Percentiles rank a stretch among this genome's conserved stretches.
These are phyloP conservation scores for Neelides folsomi DNA, from an alignment of 2,888 invertebrate species.

Conservation along the genomic window DNA sequence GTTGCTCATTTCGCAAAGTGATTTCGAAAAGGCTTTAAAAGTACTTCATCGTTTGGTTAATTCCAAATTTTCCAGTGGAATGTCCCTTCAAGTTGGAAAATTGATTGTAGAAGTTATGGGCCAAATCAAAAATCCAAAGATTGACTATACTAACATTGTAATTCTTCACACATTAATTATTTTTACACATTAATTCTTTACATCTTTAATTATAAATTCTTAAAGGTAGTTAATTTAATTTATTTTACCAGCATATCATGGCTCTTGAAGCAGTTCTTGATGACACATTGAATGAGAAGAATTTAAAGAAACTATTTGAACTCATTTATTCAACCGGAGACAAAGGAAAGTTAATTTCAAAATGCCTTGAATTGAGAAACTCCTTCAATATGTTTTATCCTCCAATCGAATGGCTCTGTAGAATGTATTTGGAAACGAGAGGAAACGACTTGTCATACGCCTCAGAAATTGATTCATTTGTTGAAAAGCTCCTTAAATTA, in stretches of 20 bases:
- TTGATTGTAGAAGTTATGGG: slow-evolving; percentile 15
- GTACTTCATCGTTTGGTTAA: slow-evolving; percentile 37
- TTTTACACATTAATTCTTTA: background rate
- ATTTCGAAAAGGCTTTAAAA: slow-evolving; percentile 37
- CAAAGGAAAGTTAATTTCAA: slow-evolving; percentile 13
- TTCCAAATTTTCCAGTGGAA: slow-evolving; percentile 24
- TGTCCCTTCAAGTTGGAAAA: slow-evolving; percentile 17
- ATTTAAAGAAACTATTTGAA: slow-evolving; percentile 43
- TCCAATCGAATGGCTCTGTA: slow-evolving; percentile 30
- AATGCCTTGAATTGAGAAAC: slow-evolving; percentile 12
- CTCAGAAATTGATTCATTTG: slow-evolving; percentile 12
- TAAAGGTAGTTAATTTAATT: background rate
- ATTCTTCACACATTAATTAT: background rate
- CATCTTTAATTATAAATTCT: background rate
- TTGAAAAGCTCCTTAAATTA: slow-evolving; percentile 26
- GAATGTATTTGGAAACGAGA: slow-evolving; percentile 22
- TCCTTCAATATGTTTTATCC: slow-evolving; percentile 24
- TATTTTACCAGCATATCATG: slow-evolving; percentile 12
- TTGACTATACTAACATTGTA: slow-evolving; percentile 22
- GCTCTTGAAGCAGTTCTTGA: slow-evolving; percentile 24
- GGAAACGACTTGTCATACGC: slow-evolving; percentile 3
- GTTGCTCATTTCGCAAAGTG: slow-evolving; percentile 39
- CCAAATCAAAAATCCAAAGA: slow-evolving; percentile 15
- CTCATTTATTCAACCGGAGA: slow-evolving; percentile 38
- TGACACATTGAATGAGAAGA: slow-evolving; percentile 33